Evolutionary conservation across 2,113 vertebrate species (phyloP).

Genomic region (Sisor rabdophorus): DNA sequence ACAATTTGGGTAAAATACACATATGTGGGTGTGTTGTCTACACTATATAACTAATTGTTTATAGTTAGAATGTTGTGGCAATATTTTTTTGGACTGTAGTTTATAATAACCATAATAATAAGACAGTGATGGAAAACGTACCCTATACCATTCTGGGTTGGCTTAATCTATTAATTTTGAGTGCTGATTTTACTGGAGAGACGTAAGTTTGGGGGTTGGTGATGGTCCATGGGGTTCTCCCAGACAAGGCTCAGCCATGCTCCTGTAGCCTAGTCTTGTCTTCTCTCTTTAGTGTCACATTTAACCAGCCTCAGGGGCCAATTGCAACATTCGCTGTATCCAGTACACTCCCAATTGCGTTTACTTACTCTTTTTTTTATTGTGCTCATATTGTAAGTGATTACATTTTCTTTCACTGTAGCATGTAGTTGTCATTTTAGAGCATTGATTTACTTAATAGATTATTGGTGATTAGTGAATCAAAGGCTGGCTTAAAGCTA

Average conservation of each 20-base stretch:
- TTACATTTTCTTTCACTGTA: not conserved
- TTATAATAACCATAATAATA: not conserved
- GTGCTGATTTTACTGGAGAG: not conserved
- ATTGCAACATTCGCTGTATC: not conserved
- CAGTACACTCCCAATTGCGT: not conserved
- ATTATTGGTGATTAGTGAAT: slow-evolving; percentile 2
- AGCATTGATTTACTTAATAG: slow-evolving; percentile 7
- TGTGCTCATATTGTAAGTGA: not conserved
- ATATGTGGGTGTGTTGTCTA: too few species aligned
- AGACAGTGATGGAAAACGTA: not conserved
- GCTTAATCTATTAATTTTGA: not conserved
- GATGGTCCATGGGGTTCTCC: slow-evolving; percentile 17
- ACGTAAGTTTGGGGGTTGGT: not conserved
- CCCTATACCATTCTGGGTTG: not conserved
- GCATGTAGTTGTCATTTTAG: not conserved
- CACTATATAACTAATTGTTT: too few species aligned
- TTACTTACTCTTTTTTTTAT: not conserved
- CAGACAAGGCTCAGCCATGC: slow-evolving; percentile 41
- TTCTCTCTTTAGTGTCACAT: slow-evolving; percentile 48
- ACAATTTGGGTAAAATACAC: too few species aligned
- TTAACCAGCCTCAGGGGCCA: slow-evolving; percentile 43
- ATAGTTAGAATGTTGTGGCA: too few species aligned
- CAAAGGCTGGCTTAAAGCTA: slow-evolving; percentile 8
- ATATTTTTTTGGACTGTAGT: too few species aligned
- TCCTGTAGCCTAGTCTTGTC: slow-evolving; percentile 47